Percentiles rank a stretch among this genome's conserved stretches.
Evolutionary conservation across 2,888 invertebrate species (phyloP).

Genomic region (Eupeodes luniger): DNA sequence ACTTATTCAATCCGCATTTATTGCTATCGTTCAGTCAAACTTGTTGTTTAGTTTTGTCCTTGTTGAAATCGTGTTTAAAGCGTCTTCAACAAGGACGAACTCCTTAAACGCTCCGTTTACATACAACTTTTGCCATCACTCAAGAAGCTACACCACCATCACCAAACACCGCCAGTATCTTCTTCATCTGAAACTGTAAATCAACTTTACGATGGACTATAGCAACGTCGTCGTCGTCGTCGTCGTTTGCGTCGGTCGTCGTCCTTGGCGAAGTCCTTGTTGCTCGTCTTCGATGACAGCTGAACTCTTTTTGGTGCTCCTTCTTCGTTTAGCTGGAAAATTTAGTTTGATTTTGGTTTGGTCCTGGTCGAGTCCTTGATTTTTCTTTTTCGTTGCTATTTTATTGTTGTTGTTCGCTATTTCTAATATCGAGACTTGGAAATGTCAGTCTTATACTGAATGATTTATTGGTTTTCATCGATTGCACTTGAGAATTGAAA

Average conservation of each 20-base stretch:
- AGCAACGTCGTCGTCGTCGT: not conserved
- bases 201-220: not conserved
- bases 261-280: too few relatives aligned
- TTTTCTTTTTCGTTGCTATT: not conserved
- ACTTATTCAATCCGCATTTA: not conserved
- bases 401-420: not conserved
- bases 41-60: conserved; percentile 31
- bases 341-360: not conserved
- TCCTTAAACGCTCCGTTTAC: conserved; percentile 35
- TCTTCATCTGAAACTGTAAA: conserved; percentile 4
- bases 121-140: conserved; percentile 7
- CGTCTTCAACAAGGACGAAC: conserved; percentile 40
- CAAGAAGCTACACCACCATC: not conserved
- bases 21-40: not conserved
- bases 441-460: conserved; percentile 41
- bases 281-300: conserved; percentile 1
- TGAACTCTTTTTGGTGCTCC: not conserved
- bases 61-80: conserved; percentile 26
- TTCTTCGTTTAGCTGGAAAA: not conserved
- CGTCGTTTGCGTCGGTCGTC: too few relatives aligned
- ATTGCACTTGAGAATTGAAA: conserved; percentile 61
- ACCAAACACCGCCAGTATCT: not conserved
- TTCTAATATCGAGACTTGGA: conserved; percentile 33
- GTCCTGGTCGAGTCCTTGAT: not conserved
- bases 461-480: conserved; percentile 69